Conservation (phyloP, 2,113 vertebrate genomes). For the Connochaetes taurinus region DNA sequence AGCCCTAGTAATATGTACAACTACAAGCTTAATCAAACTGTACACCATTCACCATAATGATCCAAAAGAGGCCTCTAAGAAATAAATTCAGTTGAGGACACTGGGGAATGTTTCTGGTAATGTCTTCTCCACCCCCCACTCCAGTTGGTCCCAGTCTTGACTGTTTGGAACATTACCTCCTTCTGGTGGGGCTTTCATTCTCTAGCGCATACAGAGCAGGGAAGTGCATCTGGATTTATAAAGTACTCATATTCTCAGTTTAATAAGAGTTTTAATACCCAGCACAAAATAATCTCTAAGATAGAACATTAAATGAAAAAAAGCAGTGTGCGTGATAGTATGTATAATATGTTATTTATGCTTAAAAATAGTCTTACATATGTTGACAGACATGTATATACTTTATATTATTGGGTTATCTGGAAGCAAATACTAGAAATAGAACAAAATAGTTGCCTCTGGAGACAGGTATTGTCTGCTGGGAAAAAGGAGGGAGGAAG, state of each 20-base stretch:
- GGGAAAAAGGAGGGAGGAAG: background rate
- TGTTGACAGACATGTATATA: background rate
- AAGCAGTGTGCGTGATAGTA: background rate
- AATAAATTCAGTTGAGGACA: background rate
- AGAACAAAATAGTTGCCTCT: background rate
- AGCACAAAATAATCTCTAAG: background rate
- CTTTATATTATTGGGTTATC: background rate
- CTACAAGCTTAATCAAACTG: background rate
- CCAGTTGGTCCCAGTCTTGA: background rate
- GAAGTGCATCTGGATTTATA: background rate
- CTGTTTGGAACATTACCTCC: background rate
- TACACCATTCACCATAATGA: background rate
- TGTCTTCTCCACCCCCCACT: fast-evolving
- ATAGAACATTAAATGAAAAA: background rate
- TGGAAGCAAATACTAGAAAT: background rate
- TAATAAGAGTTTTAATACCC: background rate
- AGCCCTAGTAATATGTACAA: background rate
- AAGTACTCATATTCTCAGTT: background rate
- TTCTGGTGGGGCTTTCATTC: background rate
- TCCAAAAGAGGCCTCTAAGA: background rate
- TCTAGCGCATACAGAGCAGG: background rate
- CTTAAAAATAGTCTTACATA: background rate
- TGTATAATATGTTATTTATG: background rate
- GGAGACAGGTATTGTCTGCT: background rate
- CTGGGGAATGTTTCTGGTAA: background rate